phyloP scores from a whole-genome alignment of 2,797 vertebrate species.

The Anolis apletophallus region DNA sequence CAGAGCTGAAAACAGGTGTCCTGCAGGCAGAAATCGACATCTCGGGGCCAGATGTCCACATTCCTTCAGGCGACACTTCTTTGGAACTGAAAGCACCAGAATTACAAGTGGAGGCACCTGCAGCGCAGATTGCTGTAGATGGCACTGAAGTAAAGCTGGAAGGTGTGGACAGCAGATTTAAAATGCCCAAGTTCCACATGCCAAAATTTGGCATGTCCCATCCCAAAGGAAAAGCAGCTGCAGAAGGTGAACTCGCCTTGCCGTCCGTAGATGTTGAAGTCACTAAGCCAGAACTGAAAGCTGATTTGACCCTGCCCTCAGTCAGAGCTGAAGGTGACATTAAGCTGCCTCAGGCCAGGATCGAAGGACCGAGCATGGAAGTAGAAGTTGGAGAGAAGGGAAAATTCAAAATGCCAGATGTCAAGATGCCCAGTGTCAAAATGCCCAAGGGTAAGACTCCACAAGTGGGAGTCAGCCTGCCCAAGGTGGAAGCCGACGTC shows the following conservation, averaged over 20 bases:
- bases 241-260: background rate
- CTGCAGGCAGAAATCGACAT: background rate
- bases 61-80: background rate
- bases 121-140: background rate
- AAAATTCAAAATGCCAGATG: background rate
- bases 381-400: background rate
- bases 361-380: background rate
- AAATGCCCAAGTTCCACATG: constrained; percentile 39
- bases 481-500: rapidly evolving
- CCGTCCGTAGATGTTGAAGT: background rate
- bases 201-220: constrained; percentile 53
- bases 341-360: background rate
- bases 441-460: background rate
- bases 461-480: background rate
- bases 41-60: background rate
- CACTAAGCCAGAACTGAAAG: constrained; percentile 39
- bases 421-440: background rate
- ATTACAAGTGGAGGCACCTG: rapidly evolving
- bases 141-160: constrained; percentile 45
- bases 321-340: background rate
- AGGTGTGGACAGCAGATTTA: constrained; percentile 68
- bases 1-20: background rate
- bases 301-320: background rate
- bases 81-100: background rate
- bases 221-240: background rate